Base-by-base conservation (phyloP, 1,140 invertebrate species). In the Drosophila subpulchrella region DNA sequence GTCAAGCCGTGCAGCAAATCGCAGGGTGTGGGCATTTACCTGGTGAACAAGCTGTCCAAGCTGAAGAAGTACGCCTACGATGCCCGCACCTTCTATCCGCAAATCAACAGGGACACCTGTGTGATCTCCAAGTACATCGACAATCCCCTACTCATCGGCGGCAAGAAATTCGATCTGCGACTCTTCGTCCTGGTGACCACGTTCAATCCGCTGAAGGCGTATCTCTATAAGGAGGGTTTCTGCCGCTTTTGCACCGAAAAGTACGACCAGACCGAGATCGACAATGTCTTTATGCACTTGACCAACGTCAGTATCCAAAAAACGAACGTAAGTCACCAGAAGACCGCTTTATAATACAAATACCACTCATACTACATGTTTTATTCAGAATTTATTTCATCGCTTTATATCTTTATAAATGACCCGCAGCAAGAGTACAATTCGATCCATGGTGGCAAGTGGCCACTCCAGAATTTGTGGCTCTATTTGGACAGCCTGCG, bases 1-100 rank as follows among this genome's bases (percentile, higher is more conserved):
- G 98, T 99, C 95, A 99, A 99, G 93, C 98, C 98, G 0, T 98
- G 97, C 92, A 97, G 97, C 32, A 96, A 97, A 92, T 98, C 97
- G 6, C 97, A 98, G 92, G 97, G 96, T 0, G 95, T 96, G 7
- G 97, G 97, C 13, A 98, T 98, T 74, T 97, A 97, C 90, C 92
- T 98, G 12, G 97, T 98, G 72, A 97, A 97, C 78, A 97, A 97
- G 93, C 92, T 97, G 42, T 97, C 96, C 4, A 97, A 97, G 93
- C 93, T 98, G 39, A 97, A 97, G 90, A 95, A 96, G 89, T 98
- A 96, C 95, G 97, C 97, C 0, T 93, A 96, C 36, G 96, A 97
- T 91, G 95, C 96, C 1, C 96, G 96, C 92, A 77, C 78, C 20
- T 95, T 95, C 2, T 96, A 97, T 89, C 96, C 96, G 2, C 96